These are phyloP conservation scores for Triplophysa bombifrons DNA, from an alignment of 2,797 vertebrate genomes.

Conservation along the genomic window DNA sequence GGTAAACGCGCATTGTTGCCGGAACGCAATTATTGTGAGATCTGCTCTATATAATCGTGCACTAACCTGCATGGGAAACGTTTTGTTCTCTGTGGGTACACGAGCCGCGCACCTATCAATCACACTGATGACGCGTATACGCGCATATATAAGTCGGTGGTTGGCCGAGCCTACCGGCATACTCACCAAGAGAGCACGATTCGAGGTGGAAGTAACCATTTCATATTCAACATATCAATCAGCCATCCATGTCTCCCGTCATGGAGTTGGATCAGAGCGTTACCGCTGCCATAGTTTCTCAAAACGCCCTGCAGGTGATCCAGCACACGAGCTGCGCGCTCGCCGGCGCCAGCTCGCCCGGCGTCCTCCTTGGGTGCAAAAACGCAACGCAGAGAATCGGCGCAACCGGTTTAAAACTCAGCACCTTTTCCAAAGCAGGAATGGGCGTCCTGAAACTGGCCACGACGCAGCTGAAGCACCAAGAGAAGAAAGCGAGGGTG, in stretches of 20 bases:
- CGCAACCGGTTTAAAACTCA: slow-evolving; percentile 63
- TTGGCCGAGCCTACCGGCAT: no score
- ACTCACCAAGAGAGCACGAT: not conserved
- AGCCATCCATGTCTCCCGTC: slow-evolving; percentile 13
- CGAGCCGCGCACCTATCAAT: slow-evolving; percentile 26
- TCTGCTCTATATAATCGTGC: not conserved
- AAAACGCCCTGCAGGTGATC: slow-evolving; percentile 24
- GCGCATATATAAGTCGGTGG: slow-evolving; percentile 13
- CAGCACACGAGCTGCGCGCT: not conserved
- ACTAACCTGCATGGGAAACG: slow-evolving; percentile 27
- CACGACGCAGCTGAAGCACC: slow-evolving; percentile 71
- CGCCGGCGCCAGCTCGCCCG: slow-evolving; percentile 45
- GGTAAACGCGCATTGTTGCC: not conserved
- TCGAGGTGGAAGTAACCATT: not conserved
- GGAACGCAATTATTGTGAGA: not conserved
- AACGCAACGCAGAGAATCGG: slow-evolving; percentile 68
- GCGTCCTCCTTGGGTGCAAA: slow-evolving; percentile 67
- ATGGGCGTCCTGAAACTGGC: slow-evolving; percentile 73
- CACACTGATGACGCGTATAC: slow-evolving; percentile 8
- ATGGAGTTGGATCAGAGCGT: slow-evolving; percentile 37
- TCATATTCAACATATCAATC: not conserved
- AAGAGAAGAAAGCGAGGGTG: slow-evolving; percentile 68
- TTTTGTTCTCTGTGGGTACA: slow-evolving; percentile 47
- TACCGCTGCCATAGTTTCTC: not conserved
- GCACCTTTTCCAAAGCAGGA: slow-evolving; percentile 64